Conservation (phyloP, 2,888 invertebrate genomes). For the Thecophora atra region DNA sequence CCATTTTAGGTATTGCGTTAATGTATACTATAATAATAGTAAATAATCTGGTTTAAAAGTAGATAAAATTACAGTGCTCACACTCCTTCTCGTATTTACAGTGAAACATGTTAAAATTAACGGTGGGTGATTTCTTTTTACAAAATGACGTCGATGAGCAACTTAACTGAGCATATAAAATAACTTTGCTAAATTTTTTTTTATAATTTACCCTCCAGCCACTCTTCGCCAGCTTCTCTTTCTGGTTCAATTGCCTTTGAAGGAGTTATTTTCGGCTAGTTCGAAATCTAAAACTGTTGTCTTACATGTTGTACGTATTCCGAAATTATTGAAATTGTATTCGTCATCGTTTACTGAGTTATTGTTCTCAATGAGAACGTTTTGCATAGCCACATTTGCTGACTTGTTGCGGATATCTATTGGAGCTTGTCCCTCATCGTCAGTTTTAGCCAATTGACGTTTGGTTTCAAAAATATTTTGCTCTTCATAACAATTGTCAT, state of each 20-base stretch:
- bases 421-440: too few species aligned
- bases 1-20: conserved; percentile 25
- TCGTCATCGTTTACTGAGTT: not conserved
- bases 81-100: conserved; percentile 31
- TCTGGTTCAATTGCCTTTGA: not conserved
- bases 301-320: not conserved
- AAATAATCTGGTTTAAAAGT: conserved; percentile 20
- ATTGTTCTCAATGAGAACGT: conserved; percentile 21
- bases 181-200: not conserved
- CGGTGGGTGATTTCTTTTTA: conserved; percentile 26
- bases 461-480: not conserved
- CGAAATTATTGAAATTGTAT: not conserved
- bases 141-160: conserved; percentile 20
- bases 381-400: not conserved
- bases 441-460: too few species aligned
- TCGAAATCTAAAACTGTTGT: not conserved
- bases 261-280: not conserved
- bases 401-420: not conserved
- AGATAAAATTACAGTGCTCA: conserved; percentile 25
- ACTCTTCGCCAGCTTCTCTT: too few species aligned
- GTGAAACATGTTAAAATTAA: conserved; percentile 17
- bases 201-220: not conserved
- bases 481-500: conserved; percentile 15
- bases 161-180: conserved; percentile 26
- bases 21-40: conserved; percentile 25